Evolutionary conservation across 1,140 invertebrate genomes (phyloP), one percentile per base, ranked within the genome.

Genomic region (Chrysoperla carnea): DNA sequence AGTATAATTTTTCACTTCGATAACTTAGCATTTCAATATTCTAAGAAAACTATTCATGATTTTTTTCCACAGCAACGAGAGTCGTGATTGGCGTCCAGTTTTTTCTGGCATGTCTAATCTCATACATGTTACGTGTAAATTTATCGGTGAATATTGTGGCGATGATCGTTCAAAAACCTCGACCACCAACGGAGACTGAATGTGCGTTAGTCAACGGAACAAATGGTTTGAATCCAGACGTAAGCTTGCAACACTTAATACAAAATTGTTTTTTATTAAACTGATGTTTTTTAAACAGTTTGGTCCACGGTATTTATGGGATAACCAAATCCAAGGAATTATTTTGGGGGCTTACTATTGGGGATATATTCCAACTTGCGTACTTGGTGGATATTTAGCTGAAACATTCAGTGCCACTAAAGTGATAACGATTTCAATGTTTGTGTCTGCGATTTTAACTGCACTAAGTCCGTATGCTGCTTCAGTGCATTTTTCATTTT

Each of bases 81-180:
- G 67, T 67, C 33, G 66, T 75, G 45, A 53, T 82, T 28, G 78
- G 71, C n/a, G 56, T 76, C 2, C 73, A 82, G 70, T 61, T 82
- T 51, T 81, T 82, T 47, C 64, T 75, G 28, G 74, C 76, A 29
- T 78, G 77, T 44, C 78, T 81, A 64, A 69, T 81, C 37, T 72
- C 71, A 6, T 82, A 81, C 53, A 76, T 81, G 58, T 68, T 81
- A 41, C 65, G 78, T 40, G 77, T 78, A 11, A 81, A 82, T 62
- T 69, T 82, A 52, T 80, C 78, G 8, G 72, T 83, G 37, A 78
- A 72, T 40, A 71, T 83, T 29, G 75, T 81, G 8, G 78, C 78
- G 2, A 83, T 83, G 80, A 73, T 76, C 1, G 64, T 69, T 28
- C 35, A 47, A 35, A 27, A 13, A 23, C 45, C 40, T 8, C 48